phyloP scores from a whole-genome alignment of 2,797 vertebrate genomes.

The Thalassophryne amazonica region DNA sequence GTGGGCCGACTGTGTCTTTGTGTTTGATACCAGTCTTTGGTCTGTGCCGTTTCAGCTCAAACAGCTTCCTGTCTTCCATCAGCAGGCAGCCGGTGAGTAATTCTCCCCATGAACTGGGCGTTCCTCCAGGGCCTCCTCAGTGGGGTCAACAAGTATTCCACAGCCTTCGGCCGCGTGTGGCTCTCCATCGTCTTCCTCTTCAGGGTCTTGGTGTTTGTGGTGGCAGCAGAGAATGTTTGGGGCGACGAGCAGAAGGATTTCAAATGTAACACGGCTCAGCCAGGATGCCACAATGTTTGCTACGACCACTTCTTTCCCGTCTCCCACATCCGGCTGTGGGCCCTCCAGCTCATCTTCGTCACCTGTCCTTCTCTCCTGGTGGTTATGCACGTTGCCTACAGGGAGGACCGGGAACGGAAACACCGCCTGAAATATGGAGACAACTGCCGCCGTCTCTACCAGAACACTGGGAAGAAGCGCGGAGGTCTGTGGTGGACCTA shows the following conservation, averaged over 20 bases:
- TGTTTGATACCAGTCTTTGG: neutral
- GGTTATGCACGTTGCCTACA: slow-evolving; percentile 92
- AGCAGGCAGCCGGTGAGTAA: slow-evolving; percentile 36
- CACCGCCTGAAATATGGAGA: slow-evolving; percentile 66
- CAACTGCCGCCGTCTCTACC: slow-evolving; percentile 67
- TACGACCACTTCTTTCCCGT: slow-evolving; percentile 92
- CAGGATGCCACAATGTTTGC: slow-evolving; percentile 94
- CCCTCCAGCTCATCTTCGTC: slow-evolving; percentile 98
- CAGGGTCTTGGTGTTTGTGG: slow-evolving; percentile 91
- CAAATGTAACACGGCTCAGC: slow-evolving; percentile 90
- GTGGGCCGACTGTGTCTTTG: neutral
- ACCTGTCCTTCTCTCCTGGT: slow-evolving; percentile 94
- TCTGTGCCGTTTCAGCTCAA: slow-evolving; percentile 9
- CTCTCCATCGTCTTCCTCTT: slow-evolving; percentile 95
- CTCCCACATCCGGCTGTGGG: slow-evolving; percentile 95
- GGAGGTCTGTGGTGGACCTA: slow-evolving; percentile 97
- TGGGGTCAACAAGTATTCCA: slow-evolving; percentile 93
- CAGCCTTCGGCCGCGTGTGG: slow-evolving; percentile 93
- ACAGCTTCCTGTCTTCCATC: slow-evolving; percentile 33
- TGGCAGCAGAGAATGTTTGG: slow-evolving; percentile 93
- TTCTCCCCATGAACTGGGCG: slow-evolving; percentile 89
- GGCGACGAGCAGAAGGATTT: slow-evolving; percentile 95
- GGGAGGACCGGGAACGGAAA: slow-evolving; percentile 83
- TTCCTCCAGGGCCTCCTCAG: slow-evolving; percentile 88
- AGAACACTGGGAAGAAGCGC: slow-evolving; percentile 86